Evolutionary conservation across 2,888 invertebrate genomes (phyloP).

Genomic region (Pammene aurita): DNA sequence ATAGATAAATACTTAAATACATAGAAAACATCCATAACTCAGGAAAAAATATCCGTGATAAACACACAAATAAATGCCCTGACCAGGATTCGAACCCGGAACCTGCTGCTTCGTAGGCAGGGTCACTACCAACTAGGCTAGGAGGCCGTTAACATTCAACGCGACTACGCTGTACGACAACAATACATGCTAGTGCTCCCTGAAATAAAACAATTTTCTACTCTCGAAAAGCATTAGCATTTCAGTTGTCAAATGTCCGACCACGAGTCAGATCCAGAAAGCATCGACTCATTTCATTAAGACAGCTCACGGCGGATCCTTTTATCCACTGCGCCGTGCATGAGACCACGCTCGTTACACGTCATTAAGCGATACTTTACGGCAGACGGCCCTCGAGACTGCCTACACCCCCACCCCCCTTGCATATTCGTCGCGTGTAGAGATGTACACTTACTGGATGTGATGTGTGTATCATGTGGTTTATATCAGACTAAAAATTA

Average conservation of each 20-base stretch:
- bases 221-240: background rate
- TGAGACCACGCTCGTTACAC: conserved; percentile 79
- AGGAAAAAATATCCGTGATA: no score
- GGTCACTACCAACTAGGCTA: no score
- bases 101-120: no score
- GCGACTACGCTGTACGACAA: no score
- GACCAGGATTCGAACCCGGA: no score
- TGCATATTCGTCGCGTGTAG: conserved; percentile 55
- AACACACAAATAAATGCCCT: no score
- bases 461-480: conserved; percentile 37
- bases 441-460: conserved; percentile 56
- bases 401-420: conserved; percentile 59
- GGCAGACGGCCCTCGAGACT: conserved; percentile 83
- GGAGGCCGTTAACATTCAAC: no score
- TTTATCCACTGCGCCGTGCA: conserved; percentile 34
- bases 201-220: no score
- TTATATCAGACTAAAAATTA: no score
- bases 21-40: no score
- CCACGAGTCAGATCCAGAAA: conserved; percentile 24
- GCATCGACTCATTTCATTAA: conserved; percentile 26
- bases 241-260: conserved; percentile 15
- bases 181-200: no score
- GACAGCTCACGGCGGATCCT: conserved; percentile 28
- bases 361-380: conserved; percentile 84
- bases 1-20: no score